phyloP scores from a whole-genome alignment of 2,113 vertebrate species.

The Perccottus glenii region DNA sequence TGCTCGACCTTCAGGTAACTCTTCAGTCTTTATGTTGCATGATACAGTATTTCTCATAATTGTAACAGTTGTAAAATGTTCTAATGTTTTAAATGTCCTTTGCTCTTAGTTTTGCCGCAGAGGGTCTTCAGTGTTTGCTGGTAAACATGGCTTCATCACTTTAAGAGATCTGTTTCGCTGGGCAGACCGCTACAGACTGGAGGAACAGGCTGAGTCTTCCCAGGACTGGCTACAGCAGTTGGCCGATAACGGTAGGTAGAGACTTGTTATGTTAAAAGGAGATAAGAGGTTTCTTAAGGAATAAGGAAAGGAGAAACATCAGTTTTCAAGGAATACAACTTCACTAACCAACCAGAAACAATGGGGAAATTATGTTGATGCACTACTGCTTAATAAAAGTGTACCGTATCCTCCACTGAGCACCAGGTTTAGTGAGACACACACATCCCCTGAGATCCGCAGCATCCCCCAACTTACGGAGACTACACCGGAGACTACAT shows the following conservation, averaged over 20 bases:
- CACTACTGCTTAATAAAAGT: background rate
- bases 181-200: conserved; percentile 92
- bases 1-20: conserved; percentile 94
- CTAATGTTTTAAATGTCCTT: background rate
- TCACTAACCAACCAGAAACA: too few relatives aligned
- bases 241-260: conserved; percentile 89
- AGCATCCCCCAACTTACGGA: too few relatives aligned
- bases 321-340: too few relatives aligned
- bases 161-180: conserved; percentile 96
- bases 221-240: conserved; percentile 96
- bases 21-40: background rate
- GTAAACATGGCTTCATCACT: conserved; percentile 97
- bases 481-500: too few relatives aligned
- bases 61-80: too few relatives aligned
- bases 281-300: too few relatives aligned
- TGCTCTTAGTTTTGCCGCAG: conserved; percentile 86
- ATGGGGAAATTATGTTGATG: too few relatives aligned
- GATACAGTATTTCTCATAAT: background rate
- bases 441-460: too few relatives aligned
- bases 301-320: too few relatives aligned
- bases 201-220: conserved; percentile 82
- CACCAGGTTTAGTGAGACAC: too few relatives aligned
- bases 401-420: background rate
- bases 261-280: too few relatives aligned
- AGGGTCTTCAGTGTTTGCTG: conserved; percentile 94